These are phyloP conservation scores for Oxyruncus cristatus DNA, from an alignment of 2,113 vertebrate genomes.

Conservation along the genomic window DNA sequence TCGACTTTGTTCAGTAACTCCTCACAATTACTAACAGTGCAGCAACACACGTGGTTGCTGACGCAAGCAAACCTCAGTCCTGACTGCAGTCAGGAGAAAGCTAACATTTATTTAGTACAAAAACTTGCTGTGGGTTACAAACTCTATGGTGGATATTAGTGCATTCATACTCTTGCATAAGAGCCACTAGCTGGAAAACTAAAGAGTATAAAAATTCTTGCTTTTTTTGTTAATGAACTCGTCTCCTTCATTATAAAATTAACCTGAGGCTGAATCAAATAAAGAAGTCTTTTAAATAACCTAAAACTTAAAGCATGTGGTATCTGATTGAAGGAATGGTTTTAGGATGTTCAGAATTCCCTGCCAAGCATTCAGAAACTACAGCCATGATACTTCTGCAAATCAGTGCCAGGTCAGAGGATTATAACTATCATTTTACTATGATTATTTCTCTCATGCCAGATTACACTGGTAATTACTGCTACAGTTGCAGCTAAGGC, in stretches of 20 bases:
- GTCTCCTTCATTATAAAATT: neutral
- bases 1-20: neutral
- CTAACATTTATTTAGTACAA: neutral
- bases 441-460: neutral
- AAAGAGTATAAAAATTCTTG: neutral
- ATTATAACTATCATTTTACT: neutral
- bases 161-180: neutral
- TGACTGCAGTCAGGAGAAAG: neutral
- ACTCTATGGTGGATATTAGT: neutral
- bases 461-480: neutral
- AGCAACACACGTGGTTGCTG: neutral
- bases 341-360: neutral
- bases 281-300: neutral
- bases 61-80: neutral
- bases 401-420: neutral
- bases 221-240: neutral
- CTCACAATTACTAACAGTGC: neutral
- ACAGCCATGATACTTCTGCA: neutral
- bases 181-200: neutral
- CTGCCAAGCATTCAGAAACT: neutral
- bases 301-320: neutral
- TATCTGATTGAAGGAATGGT: neutral
- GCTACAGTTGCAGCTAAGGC: neutral
- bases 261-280: neutral
- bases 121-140: neutral